Base-by-base conservation (phyloP, 2,113 vertebrate genomes). In the Calidris pugnax region DNA sequence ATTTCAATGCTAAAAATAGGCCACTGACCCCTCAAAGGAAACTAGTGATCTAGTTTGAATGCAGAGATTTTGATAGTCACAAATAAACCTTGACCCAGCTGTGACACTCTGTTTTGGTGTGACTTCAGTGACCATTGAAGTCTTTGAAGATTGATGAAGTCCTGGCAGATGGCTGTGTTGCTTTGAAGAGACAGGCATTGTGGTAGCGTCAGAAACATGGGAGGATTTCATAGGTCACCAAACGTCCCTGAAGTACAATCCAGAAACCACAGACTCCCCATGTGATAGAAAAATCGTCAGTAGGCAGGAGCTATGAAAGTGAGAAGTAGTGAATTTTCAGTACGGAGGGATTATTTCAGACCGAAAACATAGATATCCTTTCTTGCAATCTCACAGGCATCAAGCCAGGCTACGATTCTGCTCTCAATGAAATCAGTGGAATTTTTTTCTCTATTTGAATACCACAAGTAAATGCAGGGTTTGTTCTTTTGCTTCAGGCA, bases 401-500 rank as follows among this genome's bases (percentile, higher is more conserved):
- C 39, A 79, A 64, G 56, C 51, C 69, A 90, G 77, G 56, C 37
- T 68, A 64, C 22, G 69, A 56, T 88, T 86, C 47, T 81, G 32
- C 30, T 84, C 24, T 85, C 33, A 80, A 26, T 85, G 20, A 92
- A 92, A 78, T 56, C 80, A 82, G 33, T 68, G 39, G 39, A 39
- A 0, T 19, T 68, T 88, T 93, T 80, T 84, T 66, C 59, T 90
- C 16, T 64, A 3, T 64, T 26, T 85, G 59, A 89, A 68, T 80
- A 55, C n/a, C 63, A 60, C 48, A 47, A 69, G 18, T 69, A 95
- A 90, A 84, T n/a, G 75, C 59, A 59, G 45, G 3, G 45, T 74
- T 96, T 95, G 63, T 78, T 87, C 69, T 82, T 84, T 62, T 87
- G 74, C 78, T 91, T 91, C 41, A 78, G 85, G 56, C 72, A 23